These are phyloP conservation scores for Schrankia costaestrigalis DNA, from an alignment of 2,888 invertebrate species.

Conservation along the genomic window DNA sequence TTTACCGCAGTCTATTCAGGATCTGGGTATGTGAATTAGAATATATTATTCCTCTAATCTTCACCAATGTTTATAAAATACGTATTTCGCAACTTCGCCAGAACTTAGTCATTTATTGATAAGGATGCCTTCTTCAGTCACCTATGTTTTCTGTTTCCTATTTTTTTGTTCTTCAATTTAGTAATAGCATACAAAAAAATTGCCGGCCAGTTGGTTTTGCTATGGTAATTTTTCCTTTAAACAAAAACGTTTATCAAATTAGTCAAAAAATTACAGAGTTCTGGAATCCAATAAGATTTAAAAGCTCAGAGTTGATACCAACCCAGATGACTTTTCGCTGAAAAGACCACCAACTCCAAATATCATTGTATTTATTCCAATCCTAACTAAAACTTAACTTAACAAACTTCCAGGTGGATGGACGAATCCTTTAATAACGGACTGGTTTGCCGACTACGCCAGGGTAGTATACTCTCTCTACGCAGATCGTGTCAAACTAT, in stretches of 20 bases:
- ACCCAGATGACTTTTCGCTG: neutral
- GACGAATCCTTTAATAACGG: slow-evolving; percentile 81
- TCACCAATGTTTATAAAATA: neutral
- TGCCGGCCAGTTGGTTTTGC: no score
- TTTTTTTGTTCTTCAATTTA: no score
- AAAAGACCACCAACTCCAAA: neutral
- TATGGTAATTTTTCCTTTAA: no score
- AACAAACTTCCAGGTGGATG: slow-evolving; percentile 76
- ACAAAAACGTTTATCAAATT: no score
- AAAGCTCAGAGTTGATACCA: no score
- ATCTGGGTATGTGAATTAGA: slow-evolving; percentile 39
- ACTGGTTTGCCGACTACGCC: slow-evolving; percentile 83
- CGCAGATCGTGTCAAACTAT: slow-evolving; percentile 82
- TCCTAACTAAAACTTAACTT: neutral
- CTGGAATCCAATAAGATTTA: no score
- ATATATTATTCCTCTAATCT: neutral
- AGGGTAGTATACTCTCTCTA: slow-evolving; percentile 75
- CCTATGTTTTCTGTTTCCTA: no score
- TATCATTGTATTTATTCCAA: neutral
- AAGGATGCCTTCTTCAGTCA: no score
- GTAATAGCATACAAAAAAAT: no score
- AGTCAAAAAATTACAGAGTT: no score
- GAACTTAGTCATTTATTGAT: no score
- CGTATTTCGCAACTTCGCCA: no score
- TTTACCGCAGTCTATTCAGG: slow-evolving; percentile 59